Conservation (phyloP, 2,113 vertebrate species). For the Plotosus lineatus region DNA sequence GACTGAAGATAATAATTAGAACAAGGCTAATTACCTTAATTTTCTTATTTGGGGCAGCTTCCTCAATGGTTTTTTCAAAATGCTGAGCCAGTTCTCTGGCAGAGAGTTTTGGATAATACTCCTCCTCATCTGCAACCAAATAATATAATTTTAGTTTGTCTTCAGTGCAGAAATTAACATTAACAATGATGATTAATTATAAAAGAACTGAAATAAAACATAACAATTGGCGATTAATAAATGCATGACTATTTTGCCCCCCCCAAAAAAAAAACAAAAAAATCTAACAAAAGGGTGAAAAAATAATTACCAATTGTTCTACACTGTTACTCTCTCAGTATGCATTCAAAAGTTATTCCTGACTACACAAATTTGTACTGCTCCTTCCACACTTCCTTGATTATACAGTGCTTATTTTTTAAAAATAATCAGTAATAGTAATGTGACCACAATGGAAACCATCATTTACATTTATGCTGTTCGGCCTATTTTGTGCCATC, state of each 20-base stretch:
- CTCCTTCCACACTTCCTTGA: background rate
- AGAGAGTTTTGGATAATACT: conserved; percentile 85
- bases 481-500: background rate
- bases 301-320: background rate
- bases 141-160: conserved; percentile 45
- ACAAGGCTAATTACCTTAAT: conserved; percentile 77
- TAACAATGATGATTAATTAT: background rate
- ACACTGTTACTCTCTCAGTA: background rate
- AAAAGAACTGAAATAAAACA: background rate
- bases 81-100: conserved; percentile 86
- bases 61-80: conserved; percentile 88
- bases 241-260: background rate
- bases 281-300: too few relatives aligned
- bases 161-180: background rate
- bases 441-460: background rate
- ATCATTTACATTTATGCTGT: background rate
- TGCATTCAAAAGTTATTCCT: background rate
- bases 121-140: conserved; percentile 63
- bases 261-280: too few relatives aligned
- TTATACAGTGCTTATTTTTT: background rate
- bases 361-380: background rate
- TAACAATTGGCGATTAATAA: too few relatives aligned
- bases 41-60: conserved; percentile 76
- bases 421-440: background rate
- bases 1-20: background rate